Percentiles rank a stretch among this genome's conserved stretches.
These are phyloP conservation scores for Trichonephila inaurata DNA, from an alignment of 1,140 invertebrate species.

Conservation along the genomic window DNA sequence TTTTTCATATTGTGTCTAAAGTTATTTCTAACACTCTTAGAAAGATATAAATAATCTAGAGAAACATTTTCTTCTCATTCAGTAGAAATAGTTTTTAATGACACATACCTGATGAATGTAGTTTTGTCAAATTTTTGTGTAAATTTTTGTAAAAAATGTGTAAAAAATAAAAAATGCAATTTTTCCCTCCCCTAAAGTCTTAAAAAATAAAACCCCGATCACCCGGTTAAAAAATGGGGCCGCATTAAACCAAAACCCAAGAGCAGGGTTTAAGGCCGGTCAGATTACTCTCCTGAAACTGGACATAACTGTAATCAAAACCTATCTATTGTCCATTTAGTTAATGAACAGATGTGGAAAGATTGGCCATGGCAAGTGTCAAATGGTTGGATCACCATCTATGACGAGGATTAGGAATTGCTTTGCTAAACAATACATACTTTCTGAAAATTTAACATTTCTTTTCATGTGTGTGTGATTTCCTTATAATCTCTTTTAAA, in stretches of 20 bases:
- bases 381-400: constrained; percentile 27
- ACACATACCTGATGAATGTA: background rate
- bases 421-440: no score
- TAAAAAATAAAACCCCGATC: background rate
- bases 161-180: background rate
- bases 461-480: no score
- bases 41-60: background rate
- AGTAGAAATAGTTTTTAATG: background rate
- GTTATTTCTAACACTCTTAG: background rate
- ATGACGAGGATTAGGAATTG: background rate
- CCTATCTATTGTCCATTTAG: background rate
- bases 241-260: constrained; percentile 28
- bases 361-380: background rate
- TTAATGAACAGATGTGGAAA: background rate
- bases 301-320: constrained; percentile 19
- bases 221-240: constrained; percentile 21
- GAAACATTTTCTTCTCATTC: background rate
- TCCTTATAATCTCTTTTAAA: no score
- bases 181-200: background rate
- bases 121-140: background rate
- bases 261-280: constrained; percentile 15
- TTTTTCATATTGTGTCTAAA: no score
- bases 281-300: constrained; percentile 37
- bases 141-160: background rate
- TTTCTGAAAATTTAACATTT: no score